Base-by-base conservation (phyloP, 2,797 vertebrate genomes). In the Acestrorhynchus altus region DNA sequence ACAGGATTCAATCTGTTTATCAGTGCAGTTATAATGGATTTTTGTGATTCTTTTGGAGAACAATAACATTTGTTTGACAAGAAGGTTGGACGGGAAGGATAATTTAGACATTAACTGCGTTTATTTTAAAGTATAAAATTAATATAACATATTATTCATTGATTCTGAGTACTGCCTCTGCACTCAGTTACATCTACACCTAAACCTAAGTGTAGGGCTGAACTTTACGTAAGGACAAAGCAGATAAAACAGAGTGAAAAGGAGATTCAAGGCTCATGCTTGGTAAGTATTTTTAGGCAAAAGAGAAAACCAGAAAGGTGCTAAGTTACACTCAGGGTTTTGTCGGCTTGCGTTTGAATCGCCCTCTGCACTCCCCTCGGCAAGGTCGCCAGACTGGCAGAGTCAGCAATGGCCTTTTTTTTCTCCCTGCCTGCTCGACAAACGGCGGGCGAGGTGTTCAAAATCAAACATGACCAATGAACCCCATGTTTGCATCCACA, bases 361-460 rank as follows among this genome's bases (percentile, higher is more conserved):
- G 65, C 66, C 76, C 35, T 57, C 49, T 39, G 31, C 26, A 35
- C 54, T 69, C 69, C 81, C 59, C 70, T 24, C 22, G 64, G 83
- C 76, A 83, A 86, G 85, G 85, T 83, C 81, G 64, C 39, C 49
- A 57, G 68, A 72, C 76, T 57, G 69, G 66, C 64, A 24, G 15
- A 75, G 73, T 83, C 78, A 77, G 78, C 61, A 26, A 65, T 72
- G 66, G 39, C 22, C 22, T 18, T 42, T 65, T 78, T 59, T 66
- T 68, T 18, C 52, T 70, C 72, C 35, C 35, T 51, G 65, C 67
- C 73, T 68, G 52, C 65, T 78, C 67, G 72, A 54, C 20, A 52
- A 79, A 72, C 47, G 59, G 65, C 16, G n/a, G 61, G 22, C 63
- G 63, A 76, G 71, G 65, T 83, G 40, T 74, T 63, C 40, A 61